Evolutionary conservation across 2,888 invertebrate genomes (phyloP).

Genomic region (Lasioglossum zephyrum): DNA sequence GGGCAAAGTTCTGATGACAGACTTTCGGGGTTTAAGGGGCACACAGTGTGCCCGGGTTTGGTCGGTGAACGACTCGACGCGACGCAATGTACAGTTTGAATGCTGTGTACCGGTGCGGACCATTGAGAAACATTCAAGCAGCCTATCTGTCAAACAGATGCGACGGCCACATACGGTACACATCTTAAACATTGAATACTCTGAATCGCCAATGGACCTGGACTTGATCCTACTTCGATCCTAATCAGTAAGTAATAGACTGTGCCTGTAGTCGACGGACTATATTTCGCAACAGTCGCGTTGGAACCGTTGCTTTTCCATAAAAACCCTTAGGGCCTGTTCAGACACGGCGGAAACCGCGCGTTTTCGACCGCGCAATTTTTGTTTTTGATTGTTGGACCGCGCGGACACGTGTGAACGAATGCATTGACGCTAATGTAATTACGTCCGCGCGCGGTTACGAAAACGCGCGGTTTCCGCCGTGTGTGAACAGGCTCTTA

Average conservation of each 20-base stretch:
- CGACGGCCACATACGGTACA: background rate
- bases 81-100: background rate
- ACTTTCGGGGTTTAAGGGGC: background rate
- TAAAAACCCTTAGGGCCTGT: no score
- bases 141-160: conserved; percentile 5
- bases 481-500: no score
- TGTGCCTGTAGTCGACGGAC: background rate
- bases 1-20: background rate
- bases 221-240: background rate
- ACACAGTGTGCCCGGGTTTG: background rate
- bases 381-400: no score
- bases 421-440: no score
- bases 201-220: background rate
- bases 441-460: no score
- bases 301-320: background rate
- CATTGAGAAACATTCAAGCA: background rate
- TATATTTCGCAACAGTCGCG: background rate
- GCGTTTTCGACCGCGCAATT: no score
- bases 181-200: background rate
- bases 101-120: background rate
- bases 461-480: no score
- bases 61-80: background rate
- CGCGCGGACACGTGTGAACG: no score
- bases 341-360: no score
- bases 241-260: background rate